phyloP scores from a whole-genome alignment of 2,888 invertebrate genomes.

The Tolmerus cingulatus region DNA sequence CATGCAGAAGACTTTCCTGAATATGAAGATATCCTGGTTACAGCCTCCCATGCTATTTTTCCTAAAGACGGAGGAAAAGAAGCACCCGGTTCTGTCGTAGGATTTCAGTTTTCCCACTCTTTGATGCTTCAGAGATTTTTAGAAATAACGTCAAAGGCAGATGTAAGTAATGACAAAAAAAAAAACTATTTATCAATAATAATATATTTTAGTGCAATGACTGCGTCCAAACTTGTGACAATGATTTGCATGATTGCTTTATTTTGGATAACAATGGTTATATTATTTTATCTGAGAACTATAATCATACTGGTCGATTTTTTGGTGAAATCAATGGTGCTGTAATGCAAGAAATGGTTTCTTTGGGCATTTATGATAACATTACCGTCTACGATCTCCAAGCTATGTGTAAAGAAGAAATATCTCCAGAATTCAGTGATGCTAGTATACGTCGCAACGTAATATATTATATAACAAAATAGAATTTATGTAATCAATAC shows the following conservation, averaged over 20 bases:
- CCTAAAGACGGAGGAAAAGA: constrained; percentile 77
- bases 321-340: constrained; percentile 84
- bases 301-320: constrained; percentile 79
- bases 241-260: constrained; percentile 78
- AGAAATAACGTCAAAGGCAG: constrained; percentile 70
- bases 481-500: background rate
- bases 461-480: constrained; percentile 45
- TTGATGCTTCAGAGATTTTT: constrained; percentile 75
- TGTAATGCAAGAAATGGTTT: constrained; percentile 78
- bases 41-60: constrained; percentile 85
- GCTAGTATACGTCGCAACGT: constrained; percentile 56
- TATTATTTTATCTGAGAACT: constrained; percentile 73
- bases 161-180: constrained; percentile 54
- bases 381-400: constrained; percentile 87
- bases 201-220: constrained; percentile 61
- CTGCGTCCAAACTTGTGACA: constrained; percentile 68
- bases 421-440: constrained; percentile 56
- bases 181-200: background rate
- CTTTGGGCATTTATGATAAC: constrained; percentile 74
- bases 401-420: constrained; percentile 72
- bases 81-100: constrained; percentile 89
- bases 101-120: constrained; percentile 81
- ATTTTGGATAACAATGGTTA: constrained; percentile 94
- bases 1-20: constrained; percentile 65
- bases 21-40: constrained; percentile 72